phyloP scores from a whole-genome alignment of 2,113 vertebrate genomes.

The Pterocles burchelli region DNA sequence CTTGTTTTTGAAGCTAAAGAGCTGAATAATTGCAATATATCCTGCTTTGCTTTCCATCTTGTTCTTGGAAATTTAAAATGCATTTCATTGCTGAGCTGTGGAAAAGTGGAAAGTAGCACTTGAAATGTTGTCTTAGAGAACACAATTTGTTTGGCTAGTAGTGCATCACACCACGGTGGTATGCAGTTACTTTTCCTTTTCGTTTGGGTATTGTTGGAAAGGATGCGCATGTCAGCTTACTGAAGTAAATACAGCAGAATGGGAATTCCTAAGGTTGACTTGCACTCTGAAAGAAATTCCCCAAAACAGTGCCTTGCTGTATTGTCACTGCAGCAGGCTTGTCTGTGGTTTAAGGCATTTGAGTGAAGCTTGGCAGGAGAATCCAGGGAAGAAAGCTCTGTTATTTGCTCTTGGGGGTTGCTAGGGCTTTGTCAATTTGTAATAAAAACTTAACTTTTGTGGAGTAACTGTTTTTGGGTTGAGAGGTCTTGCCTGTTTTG shows the following conservation, averaged over 20 bases:
- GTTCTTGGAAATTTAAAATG: not conserved
- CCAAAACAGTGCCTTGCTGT: not conserved
- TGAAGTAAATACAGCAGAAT: not conserved
- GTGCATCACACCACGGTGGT: not conserved
- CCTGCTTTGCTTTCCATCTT: not conserved
- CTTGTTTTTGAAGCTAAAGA: not conserved
- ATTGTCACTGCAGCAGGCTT: not conserved
- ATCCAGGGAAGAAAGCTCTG: not conserved
- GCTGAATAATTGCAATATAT: not conserved
- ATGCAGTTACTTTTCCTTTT: not conserved
- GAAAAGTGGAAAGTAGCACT: not conserved
- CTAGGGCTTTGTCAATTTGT: not conserved
- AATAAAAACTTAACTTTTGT: not conserved
- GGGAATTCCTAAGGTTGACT: not conserved
- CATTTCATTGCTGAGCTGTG: not conserved
- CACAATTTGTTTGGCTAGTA: not conserved
- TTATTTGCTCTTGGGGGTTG: not conserved
- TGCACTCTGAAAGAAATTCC: not conserved
- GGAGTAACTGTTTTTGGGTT: fast-evolving
- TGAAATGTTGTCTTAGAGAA: not conserved
- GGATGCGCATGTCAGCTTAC: not conserved
- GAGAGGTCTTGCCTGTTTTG: not conserved
- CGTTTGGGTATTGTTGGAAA: not conserved
- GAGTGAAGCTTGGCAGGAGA: not conserved
- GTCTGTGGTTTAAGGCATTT: not conserved